A percentile compares a stretch with the other conserved stretches of the same genome.
Evolutionary conservation across 2,797 vertebrate genomes (phyloP).

Genomic region (Karalla daura): DNA sequence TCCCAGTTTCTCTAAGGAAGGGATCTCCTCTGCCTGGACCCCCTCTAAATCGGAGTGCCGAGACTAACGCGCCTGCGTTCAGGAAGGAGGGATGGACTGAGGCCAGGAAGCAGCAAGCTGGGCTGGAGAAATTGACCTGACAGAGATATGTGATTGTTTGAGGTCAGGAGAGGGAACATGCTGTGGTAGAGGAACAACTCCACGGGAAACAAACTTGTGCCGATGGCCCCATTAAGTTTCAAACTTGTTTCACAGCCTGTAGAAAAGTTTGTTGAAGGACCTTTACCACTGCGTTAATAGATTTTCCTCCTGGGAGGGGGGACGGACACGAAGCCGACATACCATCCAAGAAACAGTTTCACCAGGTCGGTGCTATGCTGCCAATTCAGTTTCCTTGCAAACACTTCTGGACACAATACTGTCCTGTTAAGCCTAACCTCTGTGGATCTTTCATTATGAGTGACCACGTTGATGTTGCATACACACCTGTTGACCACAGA

Average conservation of each 20-base stretch:
- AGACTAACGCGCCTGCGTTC: constrained; percentile 18
- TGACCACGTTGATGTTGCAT: neutral
- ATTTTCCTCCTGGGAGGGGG: neutral
- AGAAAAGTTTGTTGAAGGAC: neutral
- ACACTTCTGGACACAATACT: neutral
- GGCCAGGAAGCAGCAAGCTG: constrained; percentile 14
- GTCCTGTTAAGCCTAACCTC: neutral
- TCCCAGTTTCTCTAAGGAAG: constrained; percentile 60
- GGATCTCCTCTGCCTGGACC: constrained; percentile 49
- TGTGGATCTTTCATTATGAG: neutral
- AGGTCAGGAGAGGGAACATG: constrained; percentile 17
- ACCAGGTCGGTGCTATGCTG: neutral
- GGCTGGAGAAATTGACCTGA: constrained; percentile 35
- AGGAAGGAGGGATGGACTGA: constrained; percentile 27
- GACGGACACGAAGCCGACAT: neutral
- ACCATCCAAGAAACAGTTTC: too few species aligned
- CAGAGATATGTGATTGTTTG: constrained; percentile 21
- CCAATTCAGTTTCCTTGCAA: neutral
- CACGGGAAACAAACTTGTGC: constrained; percentile 8
- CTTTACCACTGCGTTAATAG: neutral
- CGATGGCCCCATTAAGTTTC: constrained; percentile 19
- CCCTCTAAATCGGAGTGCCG: constrained; percentile 48
- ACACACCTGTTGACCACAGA: neutral
- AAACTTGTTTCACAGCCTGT: neutral
- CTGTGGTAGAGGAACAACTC: constrained; percentile 5